A percentile compares a stretch with the other conserved stretches of the same genome.
phyloP scores from a whole-genome alignment of 2,113 vertebrate species.

The Coreoperca whiteheadi region DNA sequence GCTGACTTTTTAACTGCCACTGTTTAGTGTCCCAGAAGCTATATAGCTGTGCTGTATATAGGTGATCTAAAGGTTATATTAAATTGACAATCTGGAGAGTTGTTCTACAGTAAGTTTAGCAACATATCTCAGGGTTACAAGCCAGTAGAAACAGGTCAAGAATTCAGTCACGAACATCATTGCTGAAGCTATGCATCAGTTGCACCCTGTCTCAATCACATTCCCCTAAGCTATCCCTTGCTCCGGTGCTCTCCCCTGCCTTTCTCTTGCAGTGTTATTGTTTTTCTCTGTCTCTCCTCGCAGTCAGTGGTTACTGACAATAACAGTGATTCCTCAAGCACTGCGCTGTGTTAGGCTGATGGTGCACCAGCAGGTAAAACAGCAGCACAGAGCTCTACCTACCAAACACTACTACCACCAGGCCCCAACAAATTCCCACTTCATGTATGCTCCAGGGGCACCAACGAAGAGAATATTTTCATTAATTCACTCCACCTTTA shows the following conservation, averaged over 20 bases:
- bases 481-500: neutral
- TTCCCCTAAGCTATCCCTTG: constrained; percentile 53
- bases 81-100: constrained; percentile 31
- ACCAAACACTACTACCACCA: constrained; percentile 8
- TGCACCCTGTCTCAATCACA: constrained; percentile 55
- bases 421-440: constrained; percentile 6
- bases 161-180: constrained; percentile 60
- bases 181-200: constrained; percentile 55
- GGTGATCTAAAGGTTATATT: constrained; percentile 46
- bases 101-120: constrained; percentile 45
- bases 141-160: constrained; percentile 50
- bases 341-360: constrained; percentile 55
- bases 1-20: neutral
- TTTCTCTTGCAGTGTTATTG: constrained; percentile 66
- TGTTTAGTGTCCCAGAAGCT: neutral
- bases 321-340: constrained; percentile 72
- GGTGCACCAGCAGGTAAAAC: constrained; percentile 60
- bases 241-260: constrained; percentile 41
- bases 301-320: constrained; percentile 73
- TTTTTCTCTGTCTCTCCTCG: constrained; percentile 58
- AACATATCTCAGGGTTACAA: constrained; percentile 59
- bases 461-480: neutral
- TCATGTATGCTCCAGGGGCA: constrained; percentile 1
- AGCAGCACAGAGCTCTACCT: constrained; percentile 35
- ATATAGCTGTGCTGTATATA: neutral